Conservation (phyloP, 2,888 invertebrate species). For the Cantharis nigra region DNA sequence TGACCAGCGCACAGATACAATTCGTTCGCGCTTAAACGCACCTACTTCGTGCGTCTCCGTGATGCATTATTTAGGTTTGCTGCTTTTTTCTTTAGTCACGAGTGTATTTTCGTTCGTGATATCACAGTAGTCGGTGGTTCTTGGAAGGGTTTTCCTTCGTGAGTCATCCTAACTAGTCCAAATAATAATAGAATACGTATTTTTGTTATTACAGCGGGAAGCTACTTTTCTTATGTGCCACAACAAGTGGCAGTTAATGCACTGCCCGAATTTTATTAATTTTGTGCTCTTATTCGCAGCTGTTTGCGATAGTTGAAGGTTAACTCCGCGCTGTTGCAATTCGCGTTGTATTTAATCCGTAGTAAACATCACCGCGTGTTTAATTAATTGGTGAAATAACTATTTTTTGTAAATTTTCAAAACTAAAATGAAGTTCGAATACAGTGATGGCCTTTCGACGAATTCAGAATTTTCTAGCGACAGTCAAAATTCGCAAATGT, state of each 20-base stretch:
- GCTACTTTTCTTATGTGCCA: conserved; percentile 27
- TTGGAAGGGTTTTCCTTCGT: conserved; percentile 53
- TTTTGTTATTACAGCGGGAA: conserved; percentile 23
- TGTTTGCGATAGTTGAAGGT: conserved; percentile 38
- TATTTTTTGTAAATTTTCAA: neutral
- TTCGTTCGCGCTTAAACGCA: conserved; percentile 28
- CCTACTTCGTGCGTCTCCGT: conserved; percentile 16
- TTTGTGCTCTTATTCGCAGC: conserved; percentile 20
- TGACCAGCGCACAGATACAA: conserved; percentile 1
- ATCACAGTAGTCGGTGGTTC: conserved; percentile 54
- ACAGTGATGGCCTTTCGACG: conserved; percentile 53
- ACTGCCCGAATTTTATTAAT: conserved; percentile 8
- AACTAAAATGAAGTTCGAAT: conserved; percentile 51
- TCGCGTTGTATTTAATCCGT: conserved; percentile 7
- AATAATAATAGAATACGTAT: conserved; percentile 36
- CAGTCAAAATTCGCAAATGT: conserved; percentile 54
- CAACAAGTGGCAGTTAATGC: conserved; percentile 29
- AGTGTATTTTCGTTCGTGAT: conserved; percentile 54
- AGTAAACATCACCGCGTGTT: conserved; percentile 27
- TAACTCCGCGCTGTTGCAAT: conserved; percentile 28
- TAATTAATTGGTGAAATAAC: neutral
- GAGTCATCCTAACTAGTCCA: conserved; percentile 47
- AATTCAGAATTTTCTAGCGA: conserved; percentile 56
- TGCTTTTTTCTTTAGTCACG: conserved; percentile 38
- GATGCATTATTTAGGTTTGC: conserved; percentile 20